Evolutionary conservation across 2,888 invertebrate genomes (phyloP).

Genomic region (Chironomus riparius): DNA sequence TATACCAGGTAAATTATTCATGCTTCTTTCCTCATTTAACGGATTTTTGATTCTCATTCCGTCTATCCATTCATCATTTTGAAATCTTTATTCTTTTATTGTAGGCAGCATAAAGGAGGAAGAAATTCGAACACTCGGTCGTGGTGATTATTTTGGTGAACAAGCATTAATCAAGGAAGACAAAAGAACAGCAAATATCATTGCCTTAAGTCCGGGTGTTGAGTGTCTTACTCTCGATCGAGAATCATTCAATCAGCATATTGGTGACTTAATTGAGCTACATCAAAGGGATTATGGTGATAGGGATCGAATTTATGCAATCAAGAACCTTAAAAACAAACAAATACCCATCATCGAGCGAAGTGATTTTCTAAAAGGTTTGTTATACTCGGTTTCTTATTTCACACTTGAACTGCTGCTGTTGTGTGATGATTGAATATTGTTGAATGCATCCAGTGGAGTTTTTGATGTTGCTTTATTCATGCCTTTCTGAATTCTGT

Average conservation of each 20-base stretch:
- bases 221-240: conserved; percentile 81
- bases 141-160: conserved; percentile 84
- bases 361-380: conserved; percentile 12
- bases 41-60: no score
- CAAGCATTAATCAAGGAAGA: conserved; percentile 80
- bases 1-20: conserved; percentile 44
- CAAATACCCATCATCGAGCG: neutral
- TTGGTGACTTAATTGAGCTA: conserved; percentile 65
- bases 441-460: neutral
- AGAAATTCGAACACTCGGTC: conserved; percentile 57
- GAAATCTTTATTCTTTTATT: conserved; percentile 32
- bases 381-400: neutral
- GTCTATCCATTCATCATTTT: no score
- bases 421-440: no score
- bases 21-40: neutral
- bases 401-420: no score
- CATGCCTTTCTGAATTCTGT: no score
- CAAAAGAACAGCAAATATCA: conserved; percentile 82
- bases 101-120: conserved; percentile 46
- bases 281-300: conserved; percentile 68
- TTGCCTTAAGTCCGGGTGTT: conserved; percentile 74
- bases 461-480: no score
- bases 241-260: conserved; percentile 63
- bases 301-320: conserved; percentile 44
- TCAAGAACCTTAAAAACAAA: conserved; percentile 33